phyloP scores from a whole-genome alignment of 1,140 invertebrate genomes.

The Oreohelix idahoensis region DNA sequence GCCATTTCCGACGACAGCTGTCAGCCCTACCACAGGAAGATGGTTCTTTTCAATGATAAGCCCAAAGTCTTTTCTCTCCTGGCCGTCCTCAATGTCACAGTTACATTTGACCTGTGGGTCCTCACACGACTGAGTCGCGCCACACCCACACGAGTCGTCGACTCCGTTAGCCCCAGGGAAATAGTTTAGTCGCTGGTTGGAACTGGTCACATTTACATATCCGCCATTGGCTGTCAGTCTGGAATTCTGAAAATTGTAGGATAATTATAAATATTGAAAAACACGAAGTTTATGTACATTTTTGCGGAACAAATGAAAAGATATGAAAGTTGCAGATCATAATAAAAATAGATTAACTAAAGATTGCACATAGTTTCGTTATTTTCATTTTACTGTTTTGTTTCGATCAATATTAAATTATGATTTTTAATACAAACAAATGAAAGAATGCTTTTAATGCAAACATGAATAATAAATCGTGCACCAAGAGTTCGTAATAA shows the following conservation, averaged over 20 bases:
- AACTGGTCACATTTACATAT: slow-evolving; percentile 21
- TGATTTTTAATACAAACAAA: too few species aligned
- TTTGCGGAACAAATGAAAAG: too few species aligned
- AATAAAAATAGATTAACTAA: too few species aligned
- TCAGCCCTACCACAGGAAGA: slow-evolving; percentile 19
- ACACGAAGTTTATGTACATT: not conserved
- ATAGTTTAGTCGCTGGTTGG: slow-evolving; percentile 30
- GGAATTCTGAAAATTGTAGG: slow-evolving; percentile 26
- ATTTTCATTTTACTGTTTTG: too few species aligned
- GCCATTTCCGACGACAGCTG: slow-evolving; percentile 1
- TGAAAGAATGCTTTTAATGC: too few species aligned
- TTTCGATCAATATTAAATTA: too few species aligned
- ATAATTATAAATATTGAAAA: not conserved
- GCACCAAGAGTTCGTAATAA: too few species aligned
- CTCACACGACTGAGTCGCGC: slow-evolving; percentile 31
- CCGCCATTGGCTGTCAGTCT: slow-evolving; percentile 9
- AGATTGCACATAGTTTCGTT: too few species aligned
- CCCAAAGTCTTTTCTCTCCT: slow-evolving; percentile 30
- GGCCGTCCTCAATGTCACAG: slow-evolving; percentile 30
- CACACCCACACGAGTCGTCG: slow-evolving; percentile 39
- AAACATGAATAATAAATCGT: too few species aligned
- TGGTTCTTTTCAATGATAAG: slow-evolving; percentile 29
- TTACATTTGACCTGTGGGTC: slow-evolving; percentile 28
- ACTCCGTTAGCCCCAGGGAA: slow-evolving; percentile 37
- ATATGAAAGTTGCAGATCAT: too few species aligned